Conservation (phyloP, 2,888 invertebrate species). For the Aricia artaxerxes region DNA sequence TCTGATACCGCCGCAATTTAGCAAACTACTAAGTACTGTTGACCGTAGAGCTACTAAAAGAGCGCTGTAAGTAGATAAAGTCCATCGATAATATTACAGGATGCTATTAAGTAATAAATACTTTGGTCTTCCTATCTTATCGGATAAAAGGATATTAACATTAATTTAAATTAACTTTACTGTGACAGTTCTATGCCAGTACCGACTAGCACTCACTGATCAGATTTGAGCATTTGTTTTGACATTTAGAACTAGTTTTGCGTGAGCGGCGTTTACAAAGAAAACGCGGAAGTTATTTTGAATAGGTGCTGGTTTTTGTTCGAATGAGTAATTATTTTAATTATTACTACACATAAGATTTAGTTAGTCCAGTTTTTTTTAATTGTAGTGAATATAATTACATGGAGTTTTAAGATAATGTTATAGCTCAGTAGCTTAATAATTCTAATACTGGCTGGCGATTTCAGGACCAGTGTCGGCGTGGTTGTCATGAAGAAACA, state of each 20-base stretch:
- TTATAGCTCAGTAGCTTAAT: background rate
- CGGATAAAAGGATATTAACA: background rate
- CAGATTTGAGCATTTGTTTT: constrained; percentile 29
- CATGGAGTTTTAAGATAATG: background rate
- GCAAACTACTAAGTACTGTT: no score
- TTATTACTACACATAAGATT: background rate
- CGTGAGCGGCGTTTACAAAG: constrained; percentile 10
- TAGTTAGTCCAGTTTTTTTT: background rate
- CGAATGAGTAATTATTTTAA: background rate
- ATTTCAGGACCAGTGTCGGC: no score
- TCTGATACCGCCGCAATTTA: background rate
- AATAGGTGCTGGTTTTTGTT: background rate
- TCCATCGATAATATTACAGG: background rate
- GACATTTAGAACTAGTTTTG: constrained; percentile 9
- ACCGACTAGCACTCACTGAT: constrained; percentile 24
- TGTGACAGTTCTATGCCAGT: background rate
- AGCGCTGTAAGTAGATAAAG: background rate
- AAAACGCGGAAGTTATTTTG: background rate
- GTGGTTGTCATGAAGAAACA: no score
- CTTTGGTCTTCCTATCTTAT: background rate
- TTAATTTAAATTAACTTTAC: background rate
- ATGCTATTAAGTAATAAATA: background rate
- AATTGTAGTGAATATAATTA: background rate
- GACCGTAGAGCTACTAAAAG: background rate
- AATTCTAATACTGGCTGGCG: background rate